A percentile compares a stretch with the other conserved stretches of the same genome.
Conservation (phyloP, 2,888 invertebrate genomes). For the Dinocampus coccinellae region DNA sequence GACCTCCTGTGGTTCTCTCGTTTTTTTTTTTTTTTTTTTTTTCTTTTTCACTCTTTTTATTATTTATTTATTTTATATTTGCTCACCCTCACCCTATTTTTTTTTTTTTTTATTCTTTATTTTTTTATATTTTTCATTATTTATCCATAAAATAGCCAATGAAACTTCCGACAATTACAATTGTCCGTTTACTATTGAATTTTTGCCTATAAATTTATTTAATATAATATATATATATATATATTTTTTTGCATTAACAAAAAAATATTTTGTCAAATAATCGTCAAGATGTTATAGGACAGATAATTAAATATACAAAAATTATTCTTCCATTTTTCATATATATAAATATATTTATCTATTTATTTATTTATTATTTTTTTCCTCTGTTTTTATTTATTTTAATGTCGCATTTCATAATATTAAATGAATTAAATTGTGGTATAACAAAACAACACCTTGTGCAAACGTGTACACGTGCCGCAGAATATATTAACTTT, state of each 20-base stretch:
- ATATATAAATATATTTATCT: too few species aligned
- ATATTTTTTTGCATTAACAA: too few species aligned
- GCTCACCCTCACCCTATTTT: conserved; percentile 29
- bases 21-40: conserved; percentile 39
- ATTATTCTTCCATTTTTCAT: background rate
- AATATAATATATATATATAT: too few species aligned
- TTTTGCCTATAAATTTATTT: background rate
- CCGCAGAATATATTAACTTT: conserved; percentile 49
- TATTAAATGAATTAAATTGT: background rate
- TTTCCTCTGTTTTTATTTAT: background rate
- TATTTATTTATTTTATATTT: too few species aligned
- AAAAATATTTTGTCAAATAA: too few species aligned
- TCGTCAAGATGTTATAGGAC: too few species aligned
- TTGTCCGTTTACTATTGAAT: too few species aligned
- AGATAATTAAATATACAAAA: too few species aligned
- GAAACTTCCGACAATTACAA: conserved; percentile 47
- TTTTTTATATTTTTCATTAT: too few species aligned
- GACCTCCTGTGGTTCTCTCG: conserved; percentile 49
- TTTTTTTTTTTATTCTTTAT: conserved; percentile 25
- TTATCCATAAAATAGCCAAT: conserved; percentile 50
- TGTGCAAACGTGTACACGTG: conserved; percentile 41
- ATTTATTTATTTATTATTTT: too few species aligned
- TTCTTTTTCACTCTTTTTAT: conserved; percentile 39
- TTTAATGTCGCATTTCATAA: too few species aligned
- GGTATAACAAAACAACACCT: background rate